Evolutionary conservation across 2,797 vertebrate species (phyloP), one percentile per base, ranked within the genome.

Genomic region (Phrynocephalus forsythii): DNA sequence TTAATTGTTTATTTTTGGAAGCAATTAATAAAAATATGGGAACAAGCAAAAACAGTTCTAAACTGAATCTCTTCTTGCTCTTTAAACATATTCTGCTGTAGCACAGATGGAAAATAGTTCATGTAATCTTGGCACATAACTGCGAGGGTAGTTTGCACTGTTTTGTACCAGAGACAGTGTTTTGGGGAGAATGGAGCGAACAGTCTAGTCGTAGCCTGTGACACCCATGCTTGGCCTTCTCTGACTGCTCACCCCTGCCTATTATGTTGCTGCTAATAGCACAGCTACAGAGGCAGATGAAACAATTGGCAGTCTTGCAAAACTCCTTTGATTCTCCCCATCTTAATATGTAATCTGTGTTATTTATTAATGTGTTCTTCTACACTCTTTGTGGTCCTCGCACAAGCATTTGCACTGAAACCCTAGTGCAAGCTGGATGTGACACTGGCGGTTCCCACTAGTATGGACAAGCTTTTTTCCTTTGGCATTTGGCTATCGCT

Each of bases 401-500:
- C 18, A 28, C 11, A 28, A 52, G 66, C 28, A 69, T 79, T 10
- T 15, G 33, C 33, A 18, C 28, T 30, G 16, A 75, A 26, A 26
- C 48, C 3, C 50, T 48, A 24, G 26, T 18, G 10, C 22, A 10
- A 5, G 20, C 50, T 30, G 44, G 50, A 20, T 69, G 16, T n/a
- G 22, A 24, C 24, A 44, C n/a, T 38, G n/a, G 66, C 44, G 63
- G 63, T 18, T 24, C 33, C 10, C 79, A 44, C 38, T 44, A 73
- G 30, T 2, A 88, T 88, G 87, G 63, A 20, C 33, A 72, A 79
- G 38, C 10, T 72, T 50, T 26, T 79, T 28, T 26, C 8, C n/a
- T 52, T 84, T 18, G 52, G 67, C 18, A 60, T 88, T 6, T 88
- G 82, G 52, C 44, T 88, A 3, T 38, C 75, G 44, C 28, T 85